A percentile compares a stretch with the other conserved stretches of the same genome.
These are phyloP conservation scores for Dermolepida albohirtum DNA, from an alignment of 2,888 invertebrate species.

Conservation along the genomic window DNA sequence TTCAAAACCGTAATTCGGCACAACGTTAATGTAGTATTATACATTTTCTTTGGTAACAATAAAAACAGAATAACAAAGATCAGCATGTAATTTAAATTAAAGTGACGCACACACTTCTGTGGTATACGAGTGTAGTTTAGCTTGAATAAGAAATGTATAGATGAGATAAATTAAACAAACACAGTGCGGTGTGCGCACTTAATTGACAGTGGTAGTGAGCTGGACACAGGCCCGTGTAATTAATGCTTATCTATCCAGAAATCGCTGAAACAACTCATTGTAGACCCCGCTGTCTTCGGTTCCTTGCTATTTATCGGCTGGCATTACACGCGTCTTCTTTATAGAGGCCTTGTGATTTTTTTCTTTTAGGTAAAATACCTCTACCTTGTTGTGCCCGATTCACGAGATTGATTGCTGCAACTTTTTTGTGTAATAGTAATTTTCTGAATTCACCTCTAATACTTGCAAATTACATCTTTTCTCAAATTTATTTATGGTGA, in stretches of 20 bases:
- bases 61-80: too few species aligned
- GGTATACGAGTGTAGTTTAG: constrained; percentile 23
- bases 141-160: constrained; percentile 37
- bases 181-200: constrained; percentile 55
- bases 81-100: constrained; percentile 14
- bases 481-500: too few species aligned
- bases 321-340: constrained; percentile 26
- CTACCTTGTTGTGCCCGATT: constrained; percentile 3
- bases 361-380: constrained; percentile 13
- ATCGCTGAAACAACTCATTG: constrained; percentile 56
- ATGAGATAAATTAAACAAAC: constrained; percentile 59
- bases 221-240: constrained; percentile 60
- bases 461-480: too few species aligned
- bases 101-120: constrained; percentile 18
- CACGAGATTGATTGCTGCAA: constrained; percentile 3
- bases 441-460: too few species aligned
- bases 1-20: too few species aligned
- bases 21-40: too few species aligned
- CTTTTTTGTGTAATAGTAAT: background rate
- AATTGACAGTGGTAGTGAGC: constrained; percentile 63
- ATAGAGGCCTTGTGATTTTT: constrained; percentile 2
- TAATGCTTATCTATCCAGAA: constrained; percentile 61
- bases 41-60: too few species aligned
- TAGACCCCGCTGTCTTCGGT: constrained; percentile 44
- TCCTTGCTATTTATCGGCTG: constrained; percentile 39